phyloP scores from a whole-genome alignment of 2,797 vertebrate species.

The Avahi laniger region DNA sequence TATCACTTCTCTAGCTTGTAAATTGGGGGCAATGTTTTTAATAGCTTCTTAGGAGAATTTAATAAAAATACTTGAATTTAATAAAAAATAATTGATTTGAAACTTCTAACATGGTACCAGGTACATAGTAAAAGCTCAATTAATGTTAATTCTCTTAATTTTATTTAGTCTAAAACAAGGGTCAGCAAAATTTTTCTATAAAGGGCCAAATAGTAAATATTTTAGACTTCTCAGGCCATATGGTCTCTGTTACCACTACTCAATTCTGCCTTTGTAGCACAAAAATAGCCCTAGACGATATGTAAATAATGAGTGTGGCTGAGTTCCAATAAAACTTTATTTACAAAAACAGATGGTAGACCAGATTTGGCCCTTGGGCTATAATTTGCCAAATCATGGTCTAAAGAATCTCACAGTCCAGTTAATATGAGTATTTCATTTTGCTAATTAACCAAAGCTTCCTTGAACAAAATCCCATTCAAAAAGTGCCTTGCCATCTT shows the following conservation, averaged over 20 bases:
- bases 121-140: neutral
- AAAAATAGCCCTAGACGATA: neutral
- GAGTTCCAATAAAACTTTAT: neutral
- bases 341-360: neutral
- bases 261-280: neutral
- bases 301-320: neutral
- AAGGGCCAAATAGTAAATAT: neutral
- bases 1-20: neutral
- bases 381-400: neutral
- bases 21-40: neutral
- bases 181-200: neutral
- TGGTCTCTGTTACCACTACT: neutral
- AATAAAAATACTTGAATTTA: neutral
- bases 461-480: neutral
- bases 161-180: neutral
- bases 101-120: neutral
- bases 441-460: neutral
- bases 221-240: neutral
- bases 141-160: constrained; percentile 10
- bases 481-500: neutral
- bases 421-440: constrained; percentile 43
- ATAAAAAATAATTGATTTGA: constrained; percentile 27
- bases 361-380: neutral
- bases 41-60: neutral
- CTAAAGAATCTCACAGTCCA: neutral